phyloP scores from a whole-genome alignment of 2,888 invertebrate genomes.

The Drosophila subsilvestris region DNA sequence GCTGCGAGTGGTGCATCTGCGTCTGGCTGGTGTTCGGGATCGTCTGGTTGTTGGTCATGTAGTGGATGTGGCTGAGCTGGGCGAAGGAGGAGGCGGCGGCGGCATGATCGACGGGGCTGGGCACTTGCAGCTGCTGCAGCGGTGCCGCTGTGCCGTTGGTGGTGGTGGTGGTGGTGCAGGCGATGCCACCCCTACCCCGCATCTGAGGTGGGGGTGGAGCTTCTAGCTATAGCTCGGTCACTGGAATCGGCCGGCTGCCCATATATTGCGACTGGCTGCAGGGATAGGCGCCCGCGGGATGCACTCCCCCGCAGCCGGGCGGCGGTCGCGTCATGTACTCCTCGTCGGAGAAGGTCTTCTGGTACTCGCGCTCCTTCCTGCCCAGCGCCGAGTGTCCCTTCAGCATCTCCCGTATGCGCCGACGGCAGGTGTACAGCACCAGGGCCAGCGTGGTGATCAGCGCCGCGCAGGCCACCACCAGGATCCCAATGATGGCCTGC shows the following conservation, averaged over 20 bases:
- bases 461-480: slow-evolving; percentile 90
- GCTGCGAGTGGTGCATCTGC: slow-evolving; percentile 71
- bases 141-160: slow-evolving; percentile 46
- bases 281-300: slow-evolving; percentile 73
- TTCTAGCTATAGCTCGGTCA: slow-evolving; percentile 98
- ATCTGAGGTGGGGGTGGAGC: slow-evolving; percentile 92
- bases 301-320: slow-evolving; percentile 81
- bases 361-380: slow-evolving; percentile 94
- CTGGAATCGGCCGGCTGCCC: slow-evolving; percentile 89
- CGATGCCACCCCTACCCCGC: slow-evolving; percentile 85
- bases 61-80: slow-evolving; percentile 84
- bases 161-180: slow-evolving; percentile 63
- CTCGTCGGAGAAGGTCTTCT: slow-evolving; percentile 95
- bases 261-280: slow-evolving; percentile 84
- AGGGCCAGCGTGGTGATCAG: slow-evolving; percentile 89
- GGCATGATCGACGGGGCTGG: slow-evolving; percentile 78
- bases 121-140: slow-evolving; percentile 82
- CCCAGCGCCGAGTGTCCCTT: slow-evolving; percentile 87
- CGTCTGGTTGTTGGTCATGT: slow-evolving; percentile 80
- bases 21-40: slow-evolving; percentile 7
- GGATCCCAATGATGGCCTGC: slow-evolving; percentile 91
- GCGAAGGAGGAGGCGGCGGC: slow-evolving; percentile 73
- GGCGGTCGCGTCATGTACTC: slow-evolving; percentile 87
- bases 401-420: slow-evolving; percentile 91
- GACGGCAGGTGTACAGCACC: slow-evolving; percentile 91